phyloP scores from a whole-genome alignment of 2,797 vertebrate species.

The Malurus splendens region DNA sequence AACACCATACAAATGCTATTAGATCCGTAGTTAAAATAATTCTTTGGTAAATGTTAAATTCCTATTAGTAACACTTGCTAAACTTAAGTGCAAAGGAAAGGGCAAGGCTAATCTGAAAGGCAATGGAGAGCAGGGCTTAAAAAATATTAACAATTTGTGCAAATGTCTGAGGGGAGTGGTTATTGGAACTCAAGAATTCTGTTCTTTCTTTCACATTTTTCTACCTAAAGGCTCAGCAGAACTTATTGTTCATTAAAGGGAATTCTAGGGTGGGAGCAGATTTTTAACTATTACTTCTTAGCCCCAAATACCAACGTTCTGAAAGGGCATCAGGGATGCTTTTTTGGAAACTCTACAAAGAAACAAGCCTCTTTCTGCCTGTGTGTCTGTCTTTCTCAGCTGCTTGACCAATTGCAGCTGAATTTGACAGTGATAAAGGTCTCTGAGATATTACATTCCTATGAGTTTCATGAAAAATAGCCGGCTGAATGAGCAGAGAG shows the following conservation, averaged over 20 bases:
- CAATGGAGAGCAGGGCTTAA: conserved; percentile 37
- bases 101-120: conserved; percentile 61
- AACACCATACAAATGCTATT: conserved; percentile 42
- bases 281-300: not conserved
- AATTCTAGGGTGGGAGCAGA: not conserved
- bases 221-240: not conserved
- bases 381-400: not conserved
- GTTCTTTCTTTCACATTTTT: not conserved
- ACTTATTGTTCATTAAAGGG: not conserved
- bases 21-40: conserved; percentile 56
- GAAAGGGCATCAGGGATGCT: not conserved
- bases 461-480: conserved; percentile 45
- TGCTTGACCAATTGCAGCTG: conserved; percentile 17
- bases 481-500: conserved; percentile 20
- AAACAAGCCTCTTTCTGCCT: not conserved
- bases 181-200: conserved; percentile 5
- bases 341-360: not conserved
- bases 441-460: conserved; percentile 20
- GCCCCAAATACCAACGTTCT: not conserved
- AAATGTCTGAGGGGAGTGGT: conserved; percentile 47
- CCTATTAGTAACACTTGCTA: conserved; percentile 68
- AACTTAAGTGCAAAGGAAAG: conserved; percentile 63
- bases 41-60: conserved; percentile 69
- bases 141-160: conserved; percentile 50
- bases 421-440: conserved; percentile 37